Evolutionary conservation across 2,888 invertebrate species (phyloP).

Genomic region (Petrolisthes manimaculis): DNA sequence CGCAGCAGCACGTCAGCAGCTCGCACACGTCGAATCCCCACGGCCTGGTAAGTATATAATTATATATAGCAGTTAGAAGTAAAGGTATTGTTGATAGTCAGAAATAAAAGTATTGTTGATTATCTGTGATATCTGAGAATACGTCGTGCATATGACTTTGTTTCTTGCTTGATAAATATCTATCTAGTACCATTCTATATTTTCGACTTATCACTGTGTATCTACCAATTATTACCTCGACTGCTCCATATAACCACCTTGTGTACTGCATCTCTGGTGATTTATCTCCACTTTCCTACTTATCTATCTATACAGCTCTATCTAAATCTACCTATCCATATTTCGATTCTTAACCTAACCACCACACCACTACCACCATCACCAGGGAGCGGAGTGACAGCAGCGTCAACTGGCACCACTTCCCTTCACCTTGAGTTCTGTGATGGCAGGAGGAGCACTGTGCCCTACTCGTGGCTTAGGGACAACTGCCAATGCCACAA

Average conservation of each 20-base stretch:
- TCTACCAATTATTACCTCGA: too few relatives aligned
- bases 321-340: not conserved
- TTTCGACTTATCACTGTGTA: too few relatives aligned
- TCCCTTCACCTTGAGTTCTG: conserved; percentile 32
- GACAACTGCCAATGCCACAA: conserved; percentile 80
- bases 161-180: too few relatives aligned
- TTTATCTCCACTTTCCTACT: not conserved
- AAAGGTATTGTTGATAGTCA: too few relatives aligned
- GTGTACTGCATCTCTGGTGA: too few relatives aligned
- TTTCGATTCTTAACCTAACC: not conserved
- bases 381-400: conserved; percentile 31
- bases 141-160: too few relatives aligned
- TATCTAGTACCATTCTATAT: too few relatives aligned
- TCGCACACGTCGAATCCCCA: conserved; percentile 4
- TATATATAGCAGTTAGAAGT: too few relatives aligned
- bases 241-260: too few relatives aligned
- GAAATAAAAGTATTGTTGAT: too few relatives aligned
- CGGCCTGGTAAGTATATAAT: conserved; percentile 17
- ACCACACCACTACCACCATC: not conserved
- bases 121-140: too few relatives aligned
- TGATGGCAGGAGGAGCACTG: conserved; percentile 28
- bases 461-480: conserved; percentile 78
- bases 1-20: conserved; percentile 33
- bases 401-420: conserved; percentile 14
- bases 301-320: not conserved